Conservation (phyloP, 2,888 invertebrate species). For the Lasiommata megera region DNA sequence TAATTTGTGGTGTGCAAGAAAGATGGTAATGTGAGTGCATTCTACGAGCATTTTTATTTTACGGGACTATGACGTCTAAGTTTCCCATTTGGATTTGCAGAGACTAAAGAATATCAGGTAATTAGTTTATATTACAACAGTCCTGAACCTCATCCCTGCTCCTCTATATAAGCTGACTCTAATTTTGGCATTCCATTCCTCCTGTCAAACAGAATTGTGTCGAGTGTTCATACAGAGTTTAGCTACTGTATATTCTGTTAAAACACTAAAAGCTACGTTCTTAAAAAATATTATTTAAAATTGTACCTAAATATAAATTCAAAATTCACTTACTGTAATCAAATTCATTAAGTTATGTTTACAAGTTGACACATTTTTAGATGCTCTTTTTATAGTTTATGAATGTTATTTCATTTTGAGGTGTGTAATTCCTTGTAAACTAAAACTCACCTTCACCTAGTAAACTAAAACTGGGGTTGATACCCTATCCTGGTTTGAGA, state of each 20-base stretch:
- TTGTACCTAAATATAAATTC: not conserved
- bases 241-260: conserved; percentile 26
- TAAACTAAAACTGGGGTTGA: no score
- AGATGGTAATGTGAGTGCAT: conserved; percentile 80
- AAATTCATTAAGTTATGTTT: not conserved
- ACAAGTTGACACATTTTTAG: no score
- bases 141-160: conserved; percentile 31
- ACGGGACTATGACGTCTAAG: conserved; percentile 67
- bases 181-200: conserved; percentile 76
- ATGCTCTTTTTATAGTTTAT: no score
- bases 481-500: no score
- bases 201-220: conserved; percentile 62
- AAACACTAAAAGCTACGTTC: conserved; percentile 25
- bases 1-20: conserved; percentile 57
- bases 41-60: conserved; percentile 68
- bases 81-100: conserved; percentile 54
- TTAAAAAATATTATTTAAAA: not conserved
- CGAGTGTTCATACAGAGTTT: conserved; percentile 40
- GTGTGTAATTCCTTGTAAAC: no score
- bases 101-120: conserved; percentile 64
- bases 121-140: conserved; percentile 37
- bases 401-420: no score
- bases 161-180: conserved; percentile 54
- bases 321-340: not conserved
- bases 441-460: no score